Evolutionary conservation across 2,113 vertebrate species (phyloP).

Genomic region (Recurvirostra avosetta): DNA sequence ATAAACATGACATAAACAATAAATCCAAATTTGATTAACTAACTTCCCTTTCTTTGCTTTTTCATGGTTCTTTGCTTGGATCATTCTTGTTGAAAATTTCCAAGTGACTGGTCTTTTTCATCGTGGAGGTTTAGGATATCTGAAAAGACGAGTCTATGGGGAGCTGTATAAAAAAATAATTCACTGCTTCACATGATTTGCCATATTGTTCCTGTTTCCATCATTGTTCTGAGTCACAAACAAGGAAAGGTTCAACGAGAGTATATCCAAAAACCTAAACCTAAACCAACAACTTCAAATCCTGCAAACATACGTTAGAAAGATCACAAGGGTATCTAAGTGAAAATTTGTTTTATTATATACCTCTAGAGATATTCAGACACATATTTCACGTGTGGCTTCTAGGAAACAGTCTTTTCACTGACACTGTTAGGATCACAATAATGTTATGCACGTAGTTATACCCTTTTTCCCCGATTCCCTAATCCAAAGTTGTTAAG

Average conservation of each 20-base stretch:
- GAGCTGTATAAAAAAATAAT: neutral
- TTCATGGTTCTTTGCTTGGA: neutral
- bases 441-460: neutral
- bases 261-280: neutral
- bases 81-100: neutral
- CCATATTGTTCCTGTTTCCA: neutral
- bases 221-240: neutral
- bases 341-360: neutral
- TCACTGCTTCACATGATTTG: neutral
- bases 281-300: neutral
- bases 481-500: neutral
- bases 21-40: neutral
- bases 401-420: neutral
- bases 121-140: neutral
- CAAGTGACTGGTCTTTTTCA: neutral
- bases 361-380: neutral
- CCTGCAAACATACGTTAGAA: neutral
- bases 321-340: neutral
- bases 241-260: neutral
- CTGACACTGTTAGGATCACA: neutral
- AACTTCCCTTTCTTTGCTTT: neutral
- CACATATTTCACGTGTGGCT: neutral
- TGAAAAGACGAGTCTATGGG: neutral
- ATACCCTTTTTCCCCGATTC: neutral
- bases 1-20: neutral